Evolutionary conservation across 2,797 vertebrate species (phyloP).

Genomic region (Cynopterus sphinx): DNA sequence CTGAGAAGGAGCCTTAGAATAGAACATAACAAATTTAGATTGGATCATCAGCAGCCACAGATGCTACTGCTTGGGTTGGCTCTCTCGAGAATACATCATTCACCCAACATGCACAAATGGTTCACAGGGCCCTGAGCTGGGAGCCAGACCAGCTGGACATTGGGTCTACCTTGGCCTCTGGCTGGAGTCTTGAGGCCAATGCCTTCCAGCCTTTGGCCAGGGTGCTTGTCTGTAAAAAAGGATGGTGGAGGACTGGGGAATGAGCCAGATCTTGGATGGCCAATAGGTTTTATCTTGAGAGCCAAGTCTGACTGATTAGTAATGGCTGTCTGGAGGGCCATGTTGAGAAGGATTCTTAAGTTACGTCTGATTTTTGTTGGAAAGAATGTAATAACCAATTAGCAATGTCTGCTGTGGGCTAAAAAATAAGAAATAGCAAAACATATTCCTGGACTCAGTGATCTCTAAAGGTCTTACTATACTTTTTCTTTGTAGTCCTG

Average conservation of each 20-base stretch:
- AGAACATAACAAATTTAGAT: slow-evolving; percentile 54
- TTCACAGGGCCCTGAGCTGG: background rate
- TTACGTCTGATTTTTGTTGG: slow-evolving; percentile 9
- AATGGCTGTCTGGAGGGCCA: background rate
- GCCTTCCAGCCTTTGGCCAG: background rate
- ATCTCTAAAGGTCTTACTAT: background rate
- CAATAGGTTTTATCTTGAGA: background rate
- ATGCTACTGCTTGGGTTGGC: background rate
- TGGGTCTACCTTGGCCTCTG: background rate
- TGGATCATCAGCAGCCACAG: background rate
- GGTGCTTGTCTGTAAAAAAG: background rate
- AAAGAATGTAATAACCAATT: slow-evolving; percentile 20
- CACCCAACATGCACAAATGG: background rate
- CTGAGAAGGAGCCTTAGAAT: slow-evolving; percentile 35
- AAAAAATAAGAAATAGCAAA: background rate
- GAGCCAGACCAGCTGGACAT: background rate
- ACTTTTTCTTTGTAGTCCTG: slow-evolving; percentile 8
- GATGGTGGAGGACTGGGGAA: background rate
- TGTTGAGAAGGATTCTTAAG: slow-evolving; percentile 33
- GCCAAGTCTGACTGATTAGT: background rate
- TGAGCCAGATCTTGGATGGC: background rate
- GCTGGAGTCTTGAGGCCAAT: background rate
- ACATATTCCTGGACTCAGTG: background rate
- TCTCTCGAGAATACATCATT: background rate
- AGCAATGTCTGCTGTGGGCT: background rate